Evolutionary conservation across 2,797 vertebrate species (phyloP).

Genomic region (Heterohyrax brucei): DNA sequence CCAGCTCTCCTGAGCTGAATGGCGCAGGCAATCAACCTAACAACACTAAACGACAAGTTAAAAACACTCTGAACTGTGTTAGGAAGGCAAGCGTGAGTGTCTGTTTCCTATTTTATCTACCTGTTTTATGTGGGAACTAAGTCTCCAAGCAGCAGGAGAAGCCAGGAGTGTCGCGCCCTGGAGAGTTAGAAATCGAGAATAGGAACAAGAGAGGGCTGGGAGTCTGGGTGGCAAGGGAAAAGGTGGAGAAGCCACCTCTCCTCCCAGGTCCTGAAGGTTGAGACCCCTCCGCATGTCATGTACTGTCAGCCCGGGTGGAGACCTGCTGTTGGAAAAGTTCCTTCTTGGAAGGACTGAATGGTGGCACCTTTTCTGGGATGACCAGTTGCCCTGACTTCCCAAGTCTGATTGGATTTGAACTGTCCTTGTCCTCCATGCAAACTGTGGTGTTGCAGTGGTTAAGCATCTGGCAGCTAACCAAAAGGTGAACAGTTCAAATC

Average conservation of each 20-base stretch:
- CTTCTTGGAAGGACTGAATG: not conserved
- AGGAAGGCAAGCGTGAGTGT: fast-evolving
- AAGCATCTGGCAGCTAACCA: too few species aligned
- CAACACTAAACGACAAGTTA: not conserved
- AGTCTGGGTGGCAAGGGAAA: not conserved
- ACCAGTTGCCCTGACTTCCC: not conserved
- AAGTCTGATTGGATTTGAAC: not conserved
- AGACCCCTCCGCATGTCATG: not conserved
- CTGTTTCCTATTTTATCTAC: not conserved
- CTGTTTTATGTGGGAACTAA: slow-evolving; percentile 5
- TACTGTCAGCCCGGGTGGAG: not conserved
- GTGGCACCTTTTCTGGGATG: not conserved
- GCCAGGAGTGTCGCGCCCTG: not conserved
- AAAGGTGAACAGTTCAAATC: too few species aligned
- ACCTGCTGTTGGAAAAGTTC: not conserved
- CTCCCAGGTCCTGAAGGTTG: too few species aligned
- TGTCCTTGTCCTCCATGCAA: not conserved
- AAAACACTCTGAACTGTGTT: not conserved
- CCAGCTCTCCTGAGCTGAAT: not conserved
- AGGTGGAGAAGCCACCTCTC: not conserved
- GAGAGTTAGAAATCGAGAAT: not conserved
- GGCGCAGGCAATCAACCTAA: not conserved
- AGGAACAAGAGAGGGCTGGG: not conserved
- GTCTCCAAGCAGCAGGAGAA: not conserved
- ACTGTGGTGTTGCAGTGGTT: too few species aligned